A percentile compares a stretch with the other conserved stretches of the same genome.
Evolutionary conservation across 2,113 vertebrate genomes (phyloP).

Genomic region (Fregetta grallaria): DNA sequence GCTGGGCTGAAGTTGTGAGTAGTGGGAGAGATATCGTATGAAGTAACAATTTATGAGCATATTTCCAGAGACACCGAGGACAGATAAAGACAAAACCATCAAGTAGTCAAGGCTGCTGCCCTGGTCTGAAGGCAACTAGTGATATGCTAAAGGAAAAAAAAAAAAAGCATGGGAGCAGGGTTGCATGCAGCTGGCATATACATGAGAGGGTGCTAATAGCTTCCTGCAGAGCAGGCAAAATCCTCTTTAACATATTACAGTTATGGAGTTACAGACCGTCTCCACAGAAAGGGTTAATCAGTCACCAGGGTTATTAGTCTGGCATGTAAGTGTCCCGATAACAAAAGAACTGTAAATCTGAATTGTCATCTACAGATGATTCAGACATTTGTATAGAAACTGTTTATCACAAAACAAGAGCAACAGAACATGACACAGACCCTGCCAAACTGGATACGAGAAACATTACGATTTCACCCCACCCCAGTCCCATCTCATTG

Average conservation of each 20-base stretch:
- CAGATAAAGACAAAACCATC: background rate
- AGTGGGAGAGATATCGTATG: background rate
- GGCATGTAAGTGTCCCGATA: slow-evolving; percentile 32
- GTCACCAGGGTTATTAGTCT: slow-evolving; percentile 10
- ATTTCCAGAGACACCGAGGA: background rate
- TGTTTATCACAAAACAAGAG: slow-evolving; percentile 25
- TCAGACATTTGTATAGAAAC: slow-evolving; percentile 41
- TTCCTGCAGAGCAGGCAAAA: background rate
- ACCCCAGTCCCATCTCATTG: background rate
- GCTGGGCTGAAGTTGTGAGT: background rate
- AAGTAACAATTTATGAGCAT: background rate
- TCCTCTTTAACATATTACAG: background rate
- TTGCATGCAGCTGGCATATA: background rate
- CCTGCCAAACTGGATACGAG: slow-evolving; percentile 46
- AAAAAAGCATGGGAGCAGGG: background rate
- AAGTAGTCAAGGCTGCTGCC: background rate
- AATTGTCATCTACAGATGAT: slow-evolving; percentile 50
- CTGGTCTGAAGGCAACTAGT: background rate
- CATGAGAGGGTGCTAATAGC: background rate
- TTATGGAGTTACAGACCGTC: background rate
- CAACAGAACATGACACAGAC: slow-evolving; percentile 42
- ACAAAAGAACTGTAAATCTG: slow-evolving; percentile 51
- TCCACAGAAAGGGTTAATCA: slow-evolving; percentile 32
- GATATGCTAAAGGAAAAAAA: background rate
- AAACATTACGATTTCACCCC: background rate